A percentile compares a stretch with the other conserved stretches of the same genome.
phyloP scores from a whole-genome alignment of 2,113 vertebrate genomes.

The Rhabdomys dilectus region DNA sequence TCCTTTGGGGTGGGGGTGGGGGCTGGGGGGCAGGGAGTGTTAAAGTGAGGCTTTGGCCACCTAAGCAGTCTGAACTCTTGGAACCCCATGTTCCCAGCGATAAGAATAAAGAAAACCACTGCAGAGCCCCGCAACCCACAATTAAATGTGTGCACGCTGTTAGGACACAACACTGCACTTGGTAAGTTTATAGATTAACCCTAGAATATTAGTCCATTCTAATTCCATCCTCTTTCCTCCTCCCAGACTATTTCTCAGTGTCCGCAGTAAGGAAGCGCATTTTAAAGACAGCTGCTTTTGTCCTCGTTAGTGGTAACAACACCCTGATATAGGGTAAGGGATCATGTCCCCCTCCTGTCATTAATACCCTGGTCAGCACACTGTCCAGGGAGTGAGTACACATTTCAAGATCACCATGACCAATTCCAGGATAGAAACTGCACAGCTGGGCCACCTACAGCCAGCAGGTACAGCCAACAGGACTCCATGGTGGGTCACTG shows the following conservation, averaged over 20 bases:
- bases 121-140: conserved; percentile 2
- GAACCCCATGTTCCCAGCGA: not conserved
- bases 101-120: not conserved
- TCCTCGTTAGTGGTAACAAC: not conserved
- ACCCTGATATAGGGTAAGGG: not conserved
- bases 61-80: not conserved
- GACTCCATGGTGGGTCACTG: not conserved
- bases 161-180: not conserved
- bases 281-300: not conserved
- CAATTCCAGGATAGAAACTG: not conserved
- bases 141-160: not conserved
- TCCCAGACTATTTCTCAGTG: not conserved
- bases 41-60: not conserved
- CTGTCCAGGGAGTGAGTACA: not conserved
- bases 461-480: not conserved
- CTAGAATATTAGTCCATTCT: not conserved
- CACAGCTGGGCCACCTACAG: not conserved
- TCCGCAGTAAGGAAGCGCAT: not conserved
- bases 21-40: too few relatives aligned
- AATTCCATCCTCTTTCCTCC: not conserved
- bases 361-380: not conserved
- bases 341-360: not conserved
- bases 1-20: not conserved
- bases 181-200: not conserved
- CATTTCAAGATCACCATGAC: not conserved